Evolutionary conservation across 1,140 invertebrate genomes (phyloP).

Genomic region (Zaprionus vittiger): DNA sequence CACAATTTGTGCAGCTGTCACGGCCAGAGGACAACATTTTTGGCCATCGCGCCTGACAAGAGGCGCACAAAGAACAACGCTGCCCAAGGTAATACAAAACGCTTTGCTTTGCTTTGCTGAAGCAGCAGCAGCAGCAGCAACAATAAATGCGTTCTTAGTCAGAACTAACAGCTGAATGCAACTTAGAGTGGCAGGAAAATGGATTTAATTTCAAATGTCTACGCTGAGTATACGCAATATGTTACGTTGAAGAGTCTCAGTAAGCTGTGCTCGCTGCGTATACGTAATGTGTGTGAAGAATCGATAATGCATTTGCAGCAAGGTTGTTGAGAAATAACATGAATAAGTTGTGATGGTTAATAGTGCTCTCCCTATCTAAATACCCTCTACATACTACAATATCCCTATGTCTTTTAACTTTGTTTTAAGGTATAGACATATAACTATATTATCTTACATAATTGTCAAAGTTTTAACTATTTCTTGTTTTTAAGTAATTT

Average conservation of each 20-base stretch:
- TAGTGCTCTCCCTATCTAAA: neutral
- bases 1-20: conserved; percentile 80
- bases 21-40: conserved; percentile 41
- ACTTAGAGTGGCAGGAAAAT: conserved; percentile 27
- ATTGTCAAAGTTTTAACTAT: too few relatives aligned
- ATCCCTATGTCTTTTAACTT: too few relatives aligned
- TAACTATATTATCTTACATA: too few relatives aligned
- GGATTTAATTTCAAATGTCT: conserved; percentile 30
- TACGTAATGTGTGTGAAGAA: conserved; percentile 45
- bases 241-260: neutral
- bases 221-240: neutral
- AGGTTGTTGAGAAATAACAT: neutral
- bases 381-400: neutral
- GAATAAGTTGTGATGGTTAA: too few relatives aligned
- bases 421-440: too few relatives aligned
- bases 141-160: conserved; percentile 56
- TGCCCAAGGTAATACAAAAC: conserved; percentile 18
- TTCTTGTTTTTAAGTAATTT: too few relatives aligned
- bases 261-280: conserved; percentile 32
- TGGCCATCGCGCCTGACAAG: conserved; percentile 43
- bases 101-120: conserved; percentile 1
- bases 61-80: conserved; percentile 58
- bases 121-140: conserved; percentile 6
- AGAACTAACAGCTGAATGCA: conserved; percentile 54
- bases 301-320: neutral